phyloP scores from a whole-genome alignment of 2,888 invertebrate species.

The Ectropis crepuscularia region DNA sequence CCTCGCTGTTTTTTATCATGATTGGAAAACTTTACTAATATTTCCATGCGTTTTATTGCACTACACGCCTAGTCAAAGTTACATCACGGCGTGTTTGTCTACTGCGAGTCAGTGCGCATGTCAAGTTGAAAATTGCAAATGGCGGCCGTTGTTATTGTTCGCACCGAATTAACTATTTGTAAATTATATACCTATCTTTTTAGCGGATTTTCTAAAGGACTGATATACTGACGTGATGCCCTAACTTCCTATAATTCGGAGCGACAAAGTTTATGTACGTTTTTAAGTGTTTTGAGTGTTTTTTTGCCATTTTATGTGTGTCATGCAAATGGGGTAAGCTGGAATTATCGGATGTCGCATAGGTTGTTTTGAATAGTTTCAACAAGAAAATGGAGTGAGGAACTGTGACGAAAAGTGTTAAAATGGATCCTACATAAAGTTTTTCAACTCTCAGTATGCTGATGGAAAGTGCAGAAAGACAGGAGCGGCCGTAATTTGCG shows the following conservation, averaged over 20 bases:
- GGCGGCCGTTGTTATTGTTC: constrained; percentile 99
- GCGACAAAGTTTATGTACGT: constrained; percentile 80
- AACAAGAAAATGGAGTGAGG: constrained; percentile 79
- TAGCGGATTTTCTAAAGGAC: constrained; percentile 85
- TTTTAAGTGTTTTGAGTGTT: constrained; percentile 83
- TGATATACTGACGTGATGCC: constrained; percentile 82
- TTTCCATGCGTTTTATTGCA: constrained; percentile 5
- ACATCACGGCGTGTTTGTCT: constrained; percentile 75
- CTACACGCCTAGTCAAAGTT: constrained; percentile 61
- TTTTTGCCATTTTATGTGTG: constrained; percentile 88
- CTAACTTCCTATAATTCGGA: constrained; percentile 79
- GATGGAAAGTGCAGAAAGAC: constrained; percentile 60
- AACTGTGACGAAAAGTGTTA: constrained; percentile 75
- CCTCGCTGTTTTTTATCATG: neutral
- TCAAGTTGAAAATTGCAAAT: constrained; percentile 96
- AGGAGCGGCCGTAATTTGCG: constrained; percentile 73
- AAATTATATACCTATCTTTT: constrained; percentile 88
- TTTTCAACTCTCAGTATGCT: constrained; percentile 62
- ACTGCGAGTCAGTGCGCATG: constrained; percentile 87
- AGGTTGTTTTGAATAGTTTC: constrained; percentile 85
- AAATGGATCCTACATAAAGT: constrained; percentile 78
- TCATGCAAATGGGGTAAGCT: constrained; percentile 91
- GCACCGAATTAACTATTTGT: constrained; percentile 92
- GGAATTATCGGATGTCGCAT: constrained; percentile 85
- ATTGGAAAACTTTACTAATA: neutral